These are phyloP conservation scores for Desmophyllum pertusum DNA, from an alignment of 92 coral and sea anemone species.

Conservation along the genomic window DNA sequence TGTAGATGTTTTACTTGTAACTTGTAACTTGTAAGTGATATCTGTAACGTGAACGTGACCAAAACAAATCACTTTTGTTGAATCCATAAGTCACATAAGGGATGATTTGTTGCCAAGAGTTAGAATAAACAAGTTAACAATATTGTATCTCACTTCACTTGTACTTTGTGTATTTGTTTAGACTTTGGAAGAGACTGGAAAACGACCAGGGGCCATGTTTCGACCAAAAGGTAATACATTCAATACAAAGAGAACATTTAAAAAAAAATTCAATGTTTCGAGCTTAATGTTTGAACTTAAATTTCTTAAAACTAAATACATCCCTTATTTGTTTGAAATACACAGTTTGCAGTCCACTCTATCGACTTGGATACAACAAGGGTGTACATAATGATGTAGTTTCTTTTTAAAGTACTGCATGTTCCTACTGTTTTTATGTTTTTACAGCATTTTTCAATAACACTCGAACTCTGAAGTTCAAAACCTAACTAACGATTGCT, in stretches of 20 bases:
- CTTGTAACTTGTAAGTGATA: no score
- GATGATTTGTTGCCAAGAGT: background rate
- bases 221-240: background rate
- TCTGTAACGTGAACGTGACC: no score
- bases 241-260: background rate
- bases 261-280: background rate
- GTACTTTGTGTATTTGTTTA: background rate
- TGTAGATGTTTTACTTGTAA: no score
- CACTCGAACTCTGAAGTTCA: no score
- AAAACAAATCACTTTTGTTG: no score
- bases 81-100: no score
- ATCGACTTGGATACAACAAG: background rate
- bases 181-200: background rate
- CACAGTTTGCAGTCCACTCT: background rate
- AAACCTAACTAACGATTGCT: no score
- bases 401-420: no score
- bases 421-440: background rate
- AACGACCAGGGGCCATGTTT: constrained; percentile 18
- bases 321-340: background rate
- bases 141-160: background rate
- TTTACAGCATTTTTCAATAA: no score
- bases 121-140: no score
- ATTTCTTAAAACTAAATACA: background rate
- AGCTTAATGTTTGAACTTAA: background rate
- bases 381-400: no score